Percentiles rank a stretch among this genome's conserved stretches.
These are phyloP conservation scores for Neoascia interrupta DNA, from an alignment of 2,888 invertebrate genomes.

Conservation along the genomic window DNA sequence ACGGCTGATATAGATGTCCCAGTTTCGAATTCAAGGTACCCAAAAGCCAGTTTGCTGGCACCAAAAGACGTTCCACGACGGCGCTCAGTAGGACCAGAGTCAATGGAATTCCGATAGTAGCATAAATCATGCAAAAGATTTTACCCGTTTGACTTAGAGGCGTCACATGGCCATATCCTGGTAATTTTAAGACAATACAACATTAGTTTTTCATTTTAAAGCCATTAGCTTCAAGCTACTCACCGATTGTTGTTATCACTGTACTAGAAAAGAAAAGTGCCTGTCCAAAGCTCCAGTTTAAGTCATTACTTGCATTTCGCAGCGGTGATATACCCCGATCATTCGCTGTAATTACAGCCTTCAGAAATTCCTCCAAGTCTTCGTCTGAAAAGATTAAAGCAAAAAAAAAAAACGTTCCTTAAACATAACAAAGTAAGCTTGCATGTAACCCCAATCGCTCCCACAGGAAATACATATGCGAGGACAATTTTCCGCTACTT, in stretches of 20 bases:
- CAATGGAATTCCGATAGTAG: conserved; percentile 91
- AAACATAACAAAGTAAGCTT: no score
- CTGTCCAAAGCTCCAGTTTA: conserved; percentile 95
- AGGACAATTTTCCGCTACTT: no score
- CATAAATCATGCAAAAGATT: conserved; percentile 92
- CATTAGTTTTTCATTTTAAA: neutral
- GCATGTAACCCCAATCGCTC: no score
- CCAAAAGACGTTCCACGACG: conserved; percentile 88
- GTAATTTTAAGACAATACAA: conserved; percentile 54
- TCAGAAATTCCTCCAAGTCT: conserved; percentile 86
- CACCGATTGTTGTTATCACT: conserved; percentile 93
- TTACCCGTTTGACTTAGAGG: conserved; percentile 92
- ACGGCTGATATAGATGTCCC: conserved; percentile 87
- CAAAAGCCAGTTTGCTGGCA: conserved; percentile 87
- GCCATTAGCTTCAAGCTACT: conserved; percentile 71
- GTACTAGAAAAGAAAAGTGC: conserved; percentile 93
- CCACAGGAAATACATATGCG: no score
- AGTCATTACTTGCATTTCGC: conserved; percentile 87
- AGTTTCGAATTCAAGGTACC: conserved; percentile 84
- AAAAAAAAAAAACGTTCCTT: neutral
- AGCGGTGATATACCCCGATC: conserved; percentile 89
- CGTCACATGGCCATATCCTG: conserved; percentile 94
- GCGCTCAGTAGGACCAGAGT: conserved; percentile 91
- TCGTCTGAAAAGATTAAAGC: conserved; percentile 80
- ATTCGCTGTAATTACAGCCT: conserved; percentile 86